Evolutionary conservation across 2,888 invertebrate species (phyloP).

Genomic region (Papilio demoleus): DNA sequence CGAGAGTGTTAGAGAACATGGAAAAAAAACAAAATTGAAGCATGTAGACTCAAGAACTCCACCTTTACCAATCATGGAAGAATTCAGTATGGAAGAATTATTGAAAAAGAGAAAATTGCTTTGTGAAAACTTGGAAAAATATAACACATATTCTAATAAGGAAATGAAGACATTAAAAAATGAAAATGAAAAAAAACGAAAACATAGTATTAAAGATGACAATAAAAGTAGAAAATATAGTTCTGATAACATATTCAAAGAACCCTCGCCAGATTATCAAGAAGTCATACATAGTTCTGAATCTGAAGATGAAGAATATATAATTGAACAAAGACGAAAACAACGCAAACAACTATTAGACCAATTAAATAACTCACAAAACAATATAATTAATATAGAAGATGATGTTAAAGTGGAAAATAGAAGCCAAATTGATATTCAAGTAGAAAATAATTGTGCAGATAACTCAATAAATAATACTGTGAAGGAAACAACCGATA

Average conservation of each 20-base stretch:
- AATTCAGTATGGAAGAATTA: conserved; percentile 66
- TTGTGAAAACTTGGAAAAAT: conserved; percentile 65
- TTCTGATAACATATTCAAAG: conserved; percentile 40
- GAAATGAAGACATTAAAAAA: conserved; percentile 46
- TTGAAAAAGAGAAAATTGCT: conserved; percentile 67
- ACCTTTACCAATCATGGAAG: conserved; percentile 61
- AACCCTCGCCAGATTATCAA: conserved; percentile 79
- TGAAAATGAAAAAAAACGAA: conserved; percentile 47
- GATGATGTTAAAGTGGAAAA: conserved; percentile 43
- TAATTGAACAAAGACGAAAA: conserved; percentile 94
- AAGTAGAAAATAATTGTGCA: conserved; percentile 49
- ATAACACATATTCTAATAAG: conserved; percentile 53
- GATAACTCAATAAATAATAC: conserved; percentile 61
- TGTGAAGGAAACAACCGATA: conserved; percentile 86
- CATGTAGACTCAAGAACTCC: conserved; percentile 67
- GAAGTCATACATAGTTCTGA: conserved; percentile 84
- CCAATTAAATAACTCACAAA: conserved; percentile 56
- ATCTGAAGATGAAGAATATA: conserved; percentile 93
- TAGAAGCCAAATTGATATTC: conserved; percentile 42
- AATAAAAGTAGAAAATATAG: conserved; percentile 15
- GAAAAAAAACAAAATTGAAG: conserved; percentile 45
- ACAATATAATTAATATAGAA: conserved; percentile 44
- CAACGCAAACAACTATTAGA: conserved; percentile 93
- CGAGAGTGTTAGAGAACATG: conserved; percentile 51
- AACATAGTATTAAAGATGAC: conserved; percentile 49